phyloP scores from a whole-genome alignment of 2,113 vertebrate genomes.

The Acrocephalus arundinaceus region DNA sequence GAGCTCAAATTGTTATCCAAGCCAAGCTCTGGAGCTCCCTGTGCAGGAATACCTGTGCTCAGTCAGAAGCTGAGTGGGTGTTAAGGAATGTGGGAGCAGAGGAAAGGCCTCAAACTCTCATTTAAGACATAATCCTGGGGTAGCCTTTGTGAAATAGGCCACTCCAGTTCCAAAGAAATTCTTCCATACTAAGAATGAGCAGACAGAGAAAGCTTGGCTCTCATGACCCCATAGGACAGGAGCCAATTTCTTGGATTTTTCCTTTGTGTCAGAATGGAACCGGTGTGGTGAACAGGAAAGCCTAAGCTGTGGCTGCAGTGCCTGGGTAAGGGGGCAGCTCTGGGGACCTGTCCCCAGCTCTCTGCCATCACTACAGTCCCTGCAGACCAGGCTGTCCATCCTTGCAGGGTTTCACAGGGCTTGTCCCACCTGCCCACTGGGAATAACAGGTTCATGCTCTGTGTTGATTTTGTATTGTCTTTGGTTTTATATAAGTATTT shows the following conservation, averaged over 20 bases:
- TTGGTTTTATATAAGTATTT: conserved; percentile 20
- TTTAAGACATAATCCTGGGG: background rate
- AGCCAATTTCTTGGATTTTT: background rate
- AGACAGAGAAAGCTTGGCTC: background rate
- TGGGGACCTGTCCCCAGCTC: background rate
- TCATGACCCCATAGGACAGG: background rate
- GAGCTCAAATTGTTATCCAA: background rate
- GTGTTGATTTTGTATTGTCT: background rate
- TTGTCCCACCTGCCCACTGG: background rate
- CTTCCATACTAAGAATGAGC: background rate
- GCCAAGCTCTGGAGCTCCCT: background rate
- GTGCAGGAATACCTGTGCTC: background rate
- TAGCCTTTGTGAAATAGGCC: background rate
- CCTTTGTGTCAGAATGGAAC: background rate
- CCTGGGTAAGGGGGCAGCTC: background rate
- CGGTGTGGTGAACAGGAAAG: background rate
- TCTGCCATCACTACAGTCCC: background rate
- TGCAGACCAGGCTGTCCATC: background rate
- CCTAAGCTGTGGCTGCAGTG: background rate
- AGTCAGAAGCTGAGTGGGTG: background rate
- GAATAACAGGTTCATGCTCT: background rate
- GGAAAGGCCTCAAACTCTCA: background rate
- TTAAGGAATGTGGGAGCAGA: background rate
- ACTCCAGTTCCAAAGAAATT: background rate
- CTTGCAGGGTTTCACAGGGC: background rate